Evolutionary conservation across 2,113 vertebrate species (phyloP), one percentile per base, ranked within the genome.

Genomic region (Benitochromis conjunctus): DNA sequence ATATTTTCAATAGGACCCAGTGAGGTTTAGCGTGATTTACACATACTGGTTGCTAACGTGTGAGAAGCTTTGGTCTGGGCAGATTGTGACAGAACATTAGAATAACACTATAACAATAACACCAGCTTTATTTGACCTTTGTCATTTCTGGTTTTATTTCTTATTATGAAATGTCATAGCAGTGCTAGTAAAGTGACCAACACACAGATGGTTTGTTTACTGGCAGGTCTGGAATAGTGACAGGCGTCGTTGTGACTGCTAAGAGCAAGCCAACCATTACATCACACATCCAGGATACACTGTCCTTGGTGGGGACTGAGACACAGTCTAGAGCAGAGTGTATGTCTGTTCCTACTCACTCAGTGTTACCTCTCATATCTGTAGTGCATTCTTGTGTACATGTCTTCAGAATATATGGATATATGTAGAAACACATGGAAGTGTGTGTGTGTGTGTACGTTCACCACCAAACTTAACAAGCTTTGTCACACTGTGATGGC

Each of bases 261-360:
- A 86, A 89, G 85, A 43, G 8, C 19, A 53, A 55, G 92, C 91
- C 92, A 92, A 60, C 24, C 16, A 71, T 91, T 81, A 90, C 92
- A 86, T 94, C 92, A 94, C 92, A 91, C 66, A 18, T 81, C 82
- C 87, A 82, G 82, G 83, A 90, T 92, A 80, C 87, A 78, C 89
- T 69, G 79, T 85, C 92, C 81, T 83, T 88, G 88, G 79, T 88
- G 80, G 7, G 21, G 76, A 64, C 64, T 36, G 58, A 83, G 77
- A 85, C 48, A 57, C 66, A 56, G 56, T n/a, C 76, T 77, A 2
- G 46, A 79, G 38, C 12, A 3, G 43, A 41, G 34, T 24, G 19
- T 29, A 48, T 54, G 46, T 3, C 31, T 62, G 16, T 74, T 51
- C 24, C 24, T 29, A 48, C 43, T 48, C 43, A 74, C 69, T 74